phyloP scores from a whole-genome alignment of 1,140 invertebrate species.

The Tetramorium simillimum region DNA sequence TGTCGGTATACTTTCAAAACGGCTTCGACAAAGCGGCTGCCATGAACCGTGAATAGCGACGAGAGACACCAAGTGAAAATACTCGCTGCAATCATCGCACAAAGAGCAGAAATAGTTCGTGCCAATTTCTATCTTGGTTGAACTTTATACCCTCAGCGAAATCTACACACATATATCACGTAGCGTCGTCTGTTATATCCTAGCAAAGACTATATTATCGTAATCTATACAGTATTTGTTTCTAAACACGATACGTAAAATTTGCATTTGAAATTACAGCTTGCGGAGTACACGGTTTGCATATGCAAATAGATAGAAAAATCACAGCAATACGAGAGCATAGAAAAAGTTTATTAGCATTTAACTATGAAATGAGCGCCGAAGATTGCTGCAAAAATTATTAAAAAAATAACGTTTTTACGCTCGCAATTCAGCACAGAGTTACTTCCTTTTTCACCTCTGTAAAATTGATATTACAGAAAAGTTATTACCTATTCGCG shows the following conservation, averaged over 20 bases:
- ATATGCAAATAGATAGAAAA: conserved; percentile 14
- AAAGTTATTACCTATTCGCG: background rate
- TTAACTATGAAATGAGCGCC: conserved; percentile 11
- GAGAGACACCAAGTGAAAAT: conserved; percentile 46
- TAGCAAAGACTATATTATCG: background rate
- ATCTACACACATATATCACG: background rate
- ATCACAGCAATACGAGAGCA: background rate
- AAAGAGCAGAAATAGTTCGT: conserved; percentile 20
- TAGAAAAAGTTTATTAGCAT: conserved; percentile 7
- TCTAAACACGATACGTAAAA: conserved; percentile 12
- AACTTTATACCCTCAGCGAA: conserved; percentile 12
- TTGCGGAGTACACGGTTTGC: background rate
- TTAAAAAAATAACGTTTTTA: background rate
- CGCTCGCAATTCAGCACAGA: background rate
- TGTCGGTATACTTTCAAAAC: conserved; percentile 48
- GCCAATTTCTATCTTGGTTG: conserved; percentile 26
- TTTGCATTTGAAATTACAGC: conserved; percentile 32
- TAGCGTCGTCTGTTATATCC: background rate
- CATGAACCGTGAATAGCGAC: conserved; percentile 43
- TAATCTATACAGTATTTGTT: conserved; percentile 14
- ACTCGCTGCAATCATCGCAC: conserved; percentile 14
- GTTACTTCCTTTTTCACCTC: too few relatives aligned
- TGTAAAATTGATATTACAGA: background rate
- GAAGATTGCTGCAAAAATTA: background rate
- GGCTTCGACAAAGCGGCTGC: conserved; percentile 40